Evolutionary conservation across 2,888 invertebrate species (phyloP).

Genomic region (Dynastes grantii): DNA sequence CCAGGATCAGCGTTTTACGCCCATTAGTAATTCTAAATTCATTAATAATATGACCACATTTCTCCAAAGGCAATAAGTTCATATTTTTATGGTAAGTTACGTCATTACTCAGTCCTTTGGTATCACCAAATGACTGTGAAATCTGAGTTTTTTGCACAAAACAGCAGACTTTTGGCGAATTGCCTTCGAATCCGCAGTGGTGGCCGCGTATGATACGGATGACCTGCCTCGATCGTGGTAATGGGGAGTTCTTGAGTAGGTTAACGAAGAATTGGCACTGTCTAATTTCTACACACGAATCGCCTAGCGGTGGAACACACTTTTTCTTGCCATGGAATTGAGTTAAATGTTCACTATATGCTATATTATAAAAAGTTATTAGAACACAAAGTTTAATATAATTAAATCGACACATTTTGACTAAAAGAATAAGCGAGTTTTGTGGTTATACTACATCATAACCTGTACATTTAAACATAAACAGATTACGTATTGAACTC

Average conservation of each 20-base stretch:
- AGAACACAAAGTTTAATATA: too few relatives aligned
- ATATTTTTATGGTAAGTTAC: constrained; percentile 68
- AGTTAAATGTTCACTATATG: too few relatives aligned
- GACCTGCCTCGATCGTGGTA: constrained; percentile 62
- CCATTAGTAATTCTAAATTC: constrained; percentile 76
- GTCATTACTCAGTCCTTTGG: constrained; percentile 59
- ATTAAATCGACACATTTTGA: too few relatives aligned
- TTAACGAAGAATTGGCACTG: constrained; percentile 64
- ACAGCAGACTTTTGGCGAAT: constrained; percentile 75
- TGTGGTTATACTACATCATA: too few relatives aligned
- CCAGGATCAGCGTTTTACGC: constrained; percentile 74
- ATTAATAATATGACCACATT: constrained; percentile 75
- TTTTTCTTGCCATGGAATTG: neutral
- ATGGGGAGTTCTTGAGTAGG: constrained; percentile 60
- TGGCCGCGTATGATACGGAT: constrained; percentile 60
- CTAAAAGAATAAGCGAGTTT: too few relatives aligned
- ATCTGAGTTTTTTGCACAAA: neutral
- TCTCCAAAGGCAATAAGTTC: constrained; percentile 64
- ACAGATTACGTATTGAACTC: too few relatives aligned
- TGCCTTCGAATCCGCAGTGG: constrained; percentile 70
- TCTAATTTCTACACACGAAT: constrained; percentile 62
- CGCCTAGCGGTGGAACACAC: constrained; percentile 59
- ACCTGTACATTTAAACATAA: too few relatives aligned
- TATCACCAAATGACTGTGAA: neutral
- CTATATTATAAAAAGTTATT: too few relatives aligned